Base-by-base conservation (phyloP, 2,888 invertebrate species). In the Unio pictorum region DNA sequence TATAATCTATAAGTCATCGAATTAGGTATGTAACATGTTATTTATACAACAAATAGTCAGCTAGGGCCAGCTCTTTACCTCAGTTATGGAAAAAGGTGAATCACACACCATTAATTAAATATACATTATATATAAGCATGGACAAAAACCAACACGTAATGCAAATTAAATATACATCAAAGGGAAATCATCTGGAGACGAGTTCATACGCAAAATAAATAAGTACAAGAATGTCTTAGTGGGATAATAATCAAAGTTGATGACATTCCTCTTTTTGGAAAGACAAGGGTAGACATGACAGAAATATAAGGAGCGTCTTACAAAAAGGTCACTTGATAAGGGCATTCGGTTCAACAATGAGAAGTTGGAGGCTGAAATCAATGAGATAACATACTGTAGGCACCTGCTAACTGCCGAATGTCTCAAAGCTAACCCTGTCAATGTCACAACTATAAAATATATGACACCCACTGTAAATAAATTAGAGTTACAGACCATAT, bases 251-350 rank as follows among this genome's bases (percentile, higher is more conserved):
- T 66, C 5, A 69, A 74, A 28, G 76, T 74, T 15, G 81, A 78
- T 69, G 74, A 78, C 54, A 70, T 76, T 26, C 62, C 76, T 6
- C 59, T 74, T 4, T 78, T 61, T 62, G 78, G 73, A 3, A 34
- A 61, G 34, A 69, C 71, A 28, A 55, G 63, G 23, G 64, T 64
- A 59, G 71, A 79, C 74, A 80, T 64, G 78, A 81, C 59, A 61
- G 17, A n/a, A 80, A 78, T 62, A 64, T 78, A 20, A 56, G 45
- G 17, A 59, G 58, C 15, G 77, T 71, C 8, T 61, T 81, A 7
- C 11, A n/a, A n/a, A 69, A 30, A 23, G 70, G 23, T 66, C 64
- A 26, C 56, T 61, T 8, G 64, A 78, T 55, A 68, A 59, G 17
- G 62, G 66, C 26, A 54, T 77, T 15, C 68, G 62, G 26, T 62